Conservation (phyloP, 2,797 vertebrate species). For the Poeciliopsis gracilis region DNA sequence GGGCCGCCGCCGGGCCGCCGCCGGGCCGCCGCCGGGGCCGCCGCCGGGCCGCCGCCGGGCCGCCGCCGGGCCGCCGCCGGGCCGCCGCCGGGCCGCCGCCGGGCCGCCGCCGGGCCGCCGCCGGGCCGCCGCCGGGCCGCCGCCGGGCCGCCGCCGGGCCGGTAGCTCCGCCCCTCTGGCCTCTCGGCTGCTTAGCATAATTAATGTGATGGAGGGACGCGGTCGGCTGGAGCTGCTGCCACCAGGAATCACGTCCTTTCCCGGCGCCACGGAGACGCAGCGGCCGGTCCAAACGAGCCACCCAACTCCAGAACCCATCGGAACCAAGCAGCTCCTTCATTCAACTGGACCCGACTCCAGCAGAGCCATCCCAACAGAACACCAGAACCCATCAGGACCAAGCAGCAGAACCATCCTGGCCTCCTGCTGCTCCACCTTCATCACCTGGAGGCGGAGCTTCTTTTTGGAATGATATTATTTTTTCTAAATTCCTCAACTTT, state of each 20-base stretch:
- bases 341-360: no score
- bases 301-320: not conserved
- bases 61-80: not conserved
- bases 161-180: constrained; percentile 3
- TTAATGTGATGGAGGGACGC: constrained; percentile 84
- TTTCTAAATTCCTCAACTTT: no score
- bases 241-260: constrained; percentile 67
- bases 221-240: constrained; percentile 68
- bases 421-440: no score
- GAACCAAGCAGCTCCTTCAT: not conserved
- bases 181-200: constrained; percentile 85
- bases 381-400: no score
- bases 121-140: not conserved
- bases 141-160: not conserved
- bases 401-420: no score
- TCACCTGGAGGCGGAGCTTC: no score
- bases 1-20: not conserved
- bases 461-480: no score
- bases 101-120: not conserved
- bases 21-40: not conserved
- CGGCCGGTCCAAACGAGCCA: not conserved
- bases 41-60: not conserved
- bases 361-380: no score
- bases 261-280: not conserved
- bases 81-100: not conserved